Evolutionary conservation across 2,797 vertebrate species (phyloP).

Genomic region (Babyrousa celebensis): DNA sequence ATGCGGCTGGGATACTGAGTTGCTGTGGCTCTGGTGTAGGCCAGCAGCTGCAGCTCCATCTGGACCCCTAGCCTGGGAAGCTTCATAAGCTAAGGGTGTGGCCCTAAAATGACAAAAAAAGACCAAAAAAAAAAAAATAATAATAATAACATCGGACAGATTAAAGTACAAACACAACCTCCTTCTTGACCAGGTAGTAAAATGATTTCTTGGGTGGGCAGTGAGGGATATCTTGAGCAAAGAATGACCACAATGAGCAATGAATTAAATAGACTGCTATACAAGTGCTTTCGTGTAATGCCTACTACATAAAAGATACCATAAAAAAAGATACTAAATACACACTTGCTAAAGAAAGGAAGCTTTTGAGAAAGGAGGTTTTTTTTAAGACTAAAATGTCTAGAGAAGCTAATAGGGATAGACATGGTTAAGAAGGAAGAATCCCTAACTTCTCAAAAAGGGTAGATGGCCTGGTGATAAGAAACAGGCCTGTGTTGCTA

Average conservation of each 20-base stretch:
- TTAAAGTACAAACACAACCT: neutral
- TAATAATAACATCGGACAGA: neutral
- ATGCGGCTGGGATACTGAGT: too few relatives aligned
- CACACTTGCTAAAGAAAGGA: constrained; percentile 48
- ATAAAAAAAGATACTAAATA: neutral
- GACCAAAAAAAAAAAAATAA: too few relatives aligned
- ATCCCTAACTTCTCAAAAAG: neutral
- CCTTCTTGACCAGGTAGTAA: constrained; percentile 53
- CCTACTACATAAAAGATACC: neutral
- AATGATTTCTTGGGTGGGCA: neutral
- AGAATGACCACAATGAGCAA: neutral
- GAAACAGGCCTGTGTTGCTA: neutral
- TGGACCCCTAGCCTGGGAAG: too few relatives aligned
- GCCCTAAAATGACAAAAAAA: too few relatives aligned
- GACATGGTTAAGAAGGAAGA: neutral
- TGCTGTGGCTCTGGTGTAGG: too few relatives aligned
- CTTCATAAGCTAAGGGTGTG: too few relatives aligned
- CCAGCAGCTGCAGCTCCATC: too few relatives aligned
- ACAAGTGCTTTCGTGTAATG: neutral
- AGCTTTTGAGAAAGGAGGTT: constrained; percentile 11
- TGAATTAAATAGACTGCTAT: neutral
- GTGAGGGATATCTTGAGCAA: constrained; percentile 40
- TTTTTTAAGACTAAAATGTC: constrained; percentile 1
- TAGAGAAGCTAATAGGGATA: constrained; percentile 39
- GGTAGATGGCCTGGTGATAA: neutral